Percentiles rank a stretch among this genome's conserved stretches.
Evolutionary conservation across 2,888 invertebrate genomes (phyloP).

Genomic region (Epinotia ramella): DNA sequence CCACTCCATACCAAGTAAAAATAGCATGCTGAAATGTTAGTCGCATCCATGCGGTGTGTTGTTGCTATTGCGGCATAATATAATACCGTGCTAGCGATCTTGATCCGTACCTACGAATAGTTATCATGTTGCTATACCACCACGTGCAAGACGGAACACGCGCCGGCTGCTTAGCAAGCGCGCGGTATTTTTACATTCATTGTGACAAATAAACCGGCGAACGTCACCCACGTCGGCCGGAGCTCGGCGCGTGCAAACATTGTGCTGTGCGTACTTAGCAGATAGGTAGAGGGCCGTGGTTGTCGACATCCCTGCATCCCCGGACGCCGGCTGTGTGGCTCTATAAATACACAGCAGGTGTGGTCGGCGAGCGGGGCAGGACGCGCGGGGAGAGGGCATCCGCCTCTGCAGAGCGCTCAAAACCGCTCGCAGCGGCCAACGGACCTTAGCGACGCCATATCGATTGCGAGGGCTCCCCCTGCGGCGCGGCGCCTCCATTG

Average conservation of each 20-base stretch:
- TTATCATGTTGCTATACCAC: conserved; percentile 47
- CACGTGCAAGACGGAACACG: conserved; percentile 50
- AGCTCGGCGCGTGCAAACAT: conserved; percentile 58
- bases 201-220: conserved; percentile 74
- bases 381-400: conserved; percentile 75
- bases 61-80: conserved; percentile 39
- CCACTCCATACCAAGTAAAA: conserved; percentile 43
- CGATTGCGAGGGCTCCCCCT: conserved; percentile 86
- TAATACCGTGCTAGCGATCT: conserved; percentile 23
- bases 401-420: conserved; percentile 81
- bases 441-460: conserved; percentile 86
- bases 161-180: conserved; percentile 60
- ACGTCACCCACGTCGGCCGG: conserved; percentile 65
- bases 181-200: conserved; percentile 74
- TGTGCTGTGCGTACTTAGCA: conserved; percentile 45
- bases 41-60: conserved; percentile 42
- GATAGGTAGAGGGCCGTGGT: conserved; percentile 70
- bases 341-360: conserved; percentile 85
- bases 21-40: conserved; percentile 42
- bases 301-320: conserved; percentile 80
- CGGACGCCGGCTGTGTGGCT: conserved; percentile 74
- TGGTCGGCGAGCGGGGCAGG: conserved; percentile 70
- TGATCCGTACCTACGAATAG: conserved; percentile 26
- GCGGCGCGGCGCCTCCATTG: conserved; percentile 83
- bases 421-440: conserved; percentile 83